Evolutionary conservation across 2,888 invertebrate species (phyloP).

Genomic region (Caenorhabditis sp.): DNA sequence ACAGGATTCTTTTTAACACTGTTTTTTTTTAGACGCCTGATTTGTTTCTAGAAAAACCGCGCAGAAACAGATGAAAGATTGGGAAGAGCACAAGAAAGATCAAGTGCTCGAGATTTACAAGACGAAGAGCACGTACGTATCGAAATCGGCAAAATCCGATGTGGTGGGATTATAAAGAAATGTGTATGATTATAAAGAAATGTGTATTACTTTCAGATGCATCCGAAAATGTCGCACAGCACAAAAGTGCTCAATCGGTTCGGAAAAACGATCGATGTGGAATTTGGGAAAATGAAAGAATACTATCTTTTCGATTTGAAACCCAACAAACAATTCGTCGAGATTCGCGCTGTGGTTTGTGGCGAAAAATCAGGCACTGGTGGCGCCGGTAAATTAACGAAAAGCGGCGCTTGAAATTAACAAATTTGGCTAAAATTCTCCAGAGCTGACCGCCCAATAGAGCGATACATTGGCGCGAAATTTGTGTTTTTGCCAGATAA

Average conservation of each 20-base stretch:
- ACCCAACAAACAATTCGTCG: slow-evolving; percentile 13
- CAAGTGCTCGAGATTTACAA: slow-evolving; percentile 37
- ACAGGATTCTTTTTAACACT: not conserved
- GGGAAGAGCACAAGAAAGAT: slow-evolving; percentile 34
- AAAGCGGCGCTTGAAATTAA: too few species aligned
- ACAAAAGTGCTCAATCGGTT: slow-evolving; percentile 6
- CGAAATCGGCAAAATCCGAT: slow-evolving; percentile 37
- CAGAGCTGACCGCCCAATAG: too few species aligned
- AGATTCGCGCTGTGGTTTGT: not conserved
- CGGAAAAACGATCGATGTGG: slow-evolving; percentile 27
- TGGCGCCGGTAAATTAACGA: too few species aligned
- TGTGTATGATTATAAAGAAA: too few species aligned
- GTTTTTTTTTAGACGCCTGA: not conserved
- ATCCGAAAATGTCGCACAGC: slow-evolving; percentile 13
- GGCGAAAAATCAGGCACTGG: too few species aligned
- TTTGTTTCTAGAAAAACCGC: slow-evolving; percentile 25
- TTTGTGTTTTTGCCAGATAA: too few species aligned
- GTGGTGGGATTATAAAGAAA: slow-evolving; percentile 4
- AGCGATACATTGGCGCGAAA: too few species aligned
- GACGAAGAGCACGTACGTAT: slow-evolving; percentile 38
- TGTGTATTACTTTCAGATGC: slow-evolving; percentile 20
- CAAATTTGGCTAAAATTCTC: too few species aligned
- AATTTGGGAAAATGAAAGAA: slow-evolving; percentile 29
- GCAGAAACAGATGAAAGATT: slow-evolving; percentile 21
- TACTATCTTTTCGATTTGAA: slow-evolving; percentile 11